Evolutionary conservation across 1,140 invertebrate species (phyloP).

Genomic region (Drosophila orosa): DNA sequence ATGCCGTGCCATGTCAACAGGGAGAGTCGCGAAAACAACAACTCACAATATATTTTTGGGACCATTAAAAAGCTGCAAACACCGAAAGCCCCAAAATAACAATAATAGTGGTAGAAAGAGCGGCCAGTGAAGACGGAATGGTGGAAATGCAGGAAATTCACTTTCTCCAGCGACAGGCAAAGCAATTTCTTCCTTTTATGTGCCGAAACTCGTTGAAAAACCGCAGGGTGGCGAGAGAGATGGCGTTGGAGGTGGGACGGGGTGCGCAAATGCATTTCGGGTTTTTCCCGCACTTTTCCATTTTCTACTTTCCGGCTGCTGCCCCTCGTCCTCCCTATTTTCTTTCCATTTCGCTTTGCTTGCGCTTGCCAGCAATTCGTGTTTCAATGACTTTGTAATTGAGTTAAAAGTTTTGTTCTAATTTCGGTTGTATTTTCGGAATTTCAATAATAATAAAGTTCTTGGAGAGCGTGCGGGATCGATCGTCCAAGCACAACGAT

Average conservation of each 20-base stretch:
- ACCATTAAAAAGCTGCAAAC: slow-evolving; percentile 60
- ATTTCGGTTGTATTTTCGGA: slow-evolving; percentile 33
- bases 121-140: slow-evolving; percentile 11
- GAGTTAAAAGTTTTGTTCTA: slow-evolving; percentile 71
- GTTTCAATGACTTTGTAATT: slow-evolving; percentile 67
- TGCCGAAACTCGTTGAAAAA: slow-evolving; percentile 35
- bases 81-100: slow-evolving; percentile 46
- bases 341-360: slow-evolving; percentile 38
- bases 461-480: background rate
- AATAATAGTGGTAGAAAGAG: slow-evolving; percentile 48
- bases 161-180: slow-evolving; percentile 44
- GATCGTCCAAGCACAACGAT: background rate
- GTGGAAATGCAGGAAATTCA: slow-evolving; percentile 62
- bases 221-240: slow-evolving; percentile 4
- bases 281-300: slow-evolving; percentile 29
- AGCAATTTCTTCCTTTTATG: slow-evolving; percentile 43
- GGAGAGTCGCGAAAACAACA: slow-evolving; percentile 27
- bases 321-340: background rate
- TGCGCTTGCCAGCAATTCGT: slow-evolving; percentile 45
- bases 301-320: slow-evolving; percentile 13
- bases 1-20: slow-evolving; percentile 62
- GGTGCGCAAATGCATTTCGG: slow-evolving; percentile 37
- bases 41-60: slow-evolving; percentile 45
- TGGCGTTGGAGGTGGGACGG: background rate
- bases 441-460: slow-evolving; percentile 27